Percentiles rank a stretch among this genome's conserved stretches.
Conservation (phyloP, 2,797 vertebrate species). For the Etheostoma nigrum region DNA sequence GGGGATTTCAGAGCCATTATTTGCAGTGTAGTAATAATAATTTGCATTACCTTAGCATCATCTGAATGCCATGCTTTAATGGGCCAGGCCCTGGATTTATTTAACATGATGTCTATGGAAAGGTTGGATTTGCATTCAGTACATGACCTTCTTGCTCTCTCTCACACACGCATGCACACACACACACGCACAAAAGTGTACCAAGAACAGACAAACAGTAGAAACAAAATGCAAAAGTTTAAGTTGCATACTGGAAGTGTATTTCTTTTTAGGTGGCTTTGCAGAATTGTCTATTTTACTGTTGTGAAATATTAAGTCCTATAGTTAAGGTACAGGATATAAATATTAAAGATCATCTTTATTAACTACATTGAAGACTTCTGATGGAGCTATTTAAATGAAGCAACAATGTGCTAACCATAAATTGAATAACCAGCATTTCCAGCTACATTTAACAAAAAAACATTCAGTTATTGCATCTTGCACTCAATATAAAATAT, state of each 20-base stretch:
- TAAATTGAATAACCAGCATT: background rate
- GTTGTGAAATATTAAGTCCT: background rate
- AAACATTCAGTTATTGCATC: background rate
- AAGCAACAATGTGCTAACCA: background rate
- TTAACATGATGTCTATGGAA: slow-evolving; percentile 35
- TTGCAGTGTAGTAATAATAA: background rate
- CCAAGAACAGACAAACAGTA: background rate
- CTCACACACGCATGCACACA: too few relatives aligned
- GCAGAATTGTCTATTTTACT: background rate
- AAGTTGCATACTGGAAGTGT: background rate
- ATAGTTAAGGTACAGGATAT: background rate
- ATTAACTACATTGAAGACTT: background rate
- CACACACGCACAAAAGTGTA: background rate
- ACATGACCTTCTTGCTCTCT: slow-evolving; percentile 27
- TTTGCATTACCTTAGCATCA: slow-evolving; percentile 9
- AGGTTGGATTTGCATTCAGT: slow-evolving; percentile 60
- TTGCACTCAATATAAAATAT: background rate
- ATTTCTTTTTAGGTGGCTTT: background rate
- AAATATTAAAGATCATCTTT: background rate
- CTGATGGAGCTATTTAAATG: background rate
- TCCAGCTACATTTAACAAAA: background rate
- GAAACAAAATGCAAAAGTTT: background rate
- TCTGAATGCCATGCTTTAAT: background rate
- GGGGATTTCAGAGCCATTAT: too few relatives aligned
- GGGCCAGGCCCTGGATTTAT: background rate